These are phyloP conservation scores for Narcine bancroftii DNA, from an alignment of 2,113 vertebrate genomes.

Conservation along the genomic window DNA sequence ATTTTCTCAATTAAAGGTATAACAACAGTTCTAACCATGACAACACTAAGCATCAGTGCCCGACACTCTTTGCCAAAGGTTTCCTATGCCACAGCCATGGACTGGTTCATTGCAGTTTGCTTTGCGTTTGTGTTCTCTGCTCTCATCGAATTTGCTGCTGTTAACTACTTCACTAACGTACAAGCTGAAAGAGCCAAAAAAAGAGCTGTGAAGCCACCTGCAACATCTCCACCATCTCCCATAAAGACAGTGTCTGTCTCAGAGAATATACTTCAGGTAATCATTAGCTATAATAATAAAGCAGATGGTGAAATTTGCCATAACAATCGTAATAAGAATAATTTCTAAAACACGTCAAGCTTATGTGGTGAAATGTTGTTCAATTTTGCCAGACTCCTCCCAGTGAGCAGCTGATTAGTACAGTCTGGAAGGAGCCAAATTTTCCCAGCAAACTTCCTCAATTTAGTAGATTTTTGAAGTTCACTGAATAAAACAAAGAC, in stretches of 20 bases:
- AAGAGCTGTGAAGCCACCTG: conserved; percentile 70
- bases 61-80: conserved; percentile 95
- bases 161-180: conserved; percentile 93
- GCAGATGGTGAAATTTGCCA: background rate
- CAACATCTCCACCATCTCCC: conserved; percentile 61
- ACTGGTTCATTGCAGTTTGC: conserved; percentile 98
- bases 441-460: background rate
- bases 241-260: conserved; percentile 60
- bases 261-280: conserved; percentile 72
- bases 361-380: background rate
- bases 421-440: background rate
- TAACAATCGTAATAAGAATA: background rate
- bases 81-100: conserved; percentile 97
- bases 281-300: background rate
- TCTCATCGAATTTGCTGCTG: conserved; percentile 95
- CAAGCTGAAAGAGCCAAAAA: conserved; percentile 80
- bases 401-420: background rate
- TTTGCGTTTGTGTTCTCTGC: conserved; percentile 98
- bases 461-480: background rate
- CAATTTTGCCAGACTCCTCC: background rate
- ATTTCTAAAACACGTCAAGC: background rate
- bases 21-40: conserved; percentile 97
- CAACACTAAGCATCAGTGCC: conserved; percentile 94
- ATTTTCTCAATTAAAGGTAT: conserved; percentile 68
- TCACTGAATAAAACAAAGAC: background rate